A percentile compares a stretch with the other conserved stretches of the same genome.
phyloP scores from a whole-genome alignment of 1,140 invertebrate genomes.

The Drosophila insularis region DNA sequence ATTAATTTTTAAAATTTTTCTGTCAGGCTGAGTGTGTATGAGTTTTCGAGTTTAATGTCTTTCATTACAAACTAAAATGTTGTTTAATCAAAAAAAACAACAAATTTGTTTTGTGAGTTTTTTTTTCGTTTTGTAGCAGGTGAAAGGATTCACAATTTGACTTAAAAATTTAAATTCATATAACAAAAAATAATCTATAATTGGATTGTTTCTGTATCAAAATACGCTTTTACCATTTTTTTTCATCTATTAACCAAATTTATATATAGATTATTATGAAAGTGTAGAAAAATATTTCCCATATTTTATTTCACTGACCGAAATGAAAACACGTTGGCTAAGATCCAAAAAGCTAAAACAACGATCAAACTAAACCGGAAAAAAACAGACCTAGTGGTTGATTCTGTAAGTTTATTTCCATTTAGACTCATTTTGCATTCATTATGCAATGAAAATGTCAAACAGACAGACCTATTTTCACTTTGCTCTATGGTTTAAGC shows the following conservation, averaged over 20 bases:
- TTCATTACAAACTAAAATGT: not conserved
- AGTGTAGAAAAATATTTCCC: too few relatives aligned
- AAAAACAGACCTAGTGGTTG: too few relatives aligned
- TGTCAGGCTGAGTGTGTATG: not conserved
- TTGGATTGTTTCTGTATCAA: too few relatives aligned
- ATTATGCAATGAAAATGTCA: constrained; percentile 66
- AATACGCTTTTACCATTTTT: too few relatives aligned
- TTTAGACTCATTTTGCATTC: too few relatives aligned
- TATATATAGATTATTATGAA: too few relatives aligned
- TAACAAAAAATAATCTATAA: not conserved
- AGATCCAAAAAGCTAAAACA: too few relatives aligned
- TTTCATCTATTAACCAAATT: too few relatives aligned
- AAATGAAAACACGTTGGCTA: too few relatives aligned
- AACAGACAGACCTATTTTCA: constrained; percentile 45
- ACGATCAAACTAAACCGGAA: too few relatives aligned
- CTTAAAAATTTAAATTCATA: constrained; percentile 2
- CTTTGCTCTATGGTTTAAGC: constrained; percentile 24
- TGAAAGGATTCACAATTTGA: constrained; percentile 22
- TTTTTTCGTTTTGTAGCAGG: not conserved
- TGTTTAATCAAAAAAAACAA: not conserved
- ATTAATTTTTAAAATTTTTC: constrained; percentile 14
- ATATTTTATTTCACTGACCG: too few relatives aligned
- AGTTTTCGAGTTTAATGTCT: constrained; percentile 5
- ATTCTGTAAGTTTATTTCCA: too few relatives aligned
- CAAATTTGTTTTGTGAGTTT: constrained; percentile 19